These are phyloP conservation scores for Sinocyclocheilus anshuiensis DNA, from an alignment of 2,113 vertebrate species.

Conservation along the genomic window DNA sequence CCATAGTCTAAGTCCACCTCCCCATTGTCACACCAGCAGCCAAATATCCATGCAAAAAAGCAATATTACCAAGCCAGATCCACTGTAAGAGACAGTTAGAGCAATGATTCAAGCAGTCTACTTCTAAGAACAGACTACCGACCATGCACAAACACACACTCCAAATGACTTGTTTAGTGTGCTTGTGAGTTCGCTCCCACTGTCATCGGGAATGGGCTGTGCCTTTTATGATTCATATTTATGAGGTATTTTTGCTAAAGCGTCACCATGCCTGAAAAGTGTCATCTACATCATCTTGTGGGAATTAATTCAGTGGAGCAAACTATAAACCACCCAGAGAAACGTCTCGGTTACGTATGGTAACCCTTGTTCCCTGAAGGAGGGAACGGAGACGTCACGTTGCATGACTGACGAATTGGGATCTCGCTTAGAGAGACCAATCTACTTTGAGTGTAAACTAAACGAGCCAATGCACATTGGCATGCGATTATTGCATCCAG, in stretches of 20 bases:
- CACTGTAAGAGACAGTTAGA: not conserved
- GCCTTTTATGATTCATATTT: not conserved
- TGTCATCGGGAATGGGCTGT: not conserved
- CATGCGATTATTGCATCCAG: no score
- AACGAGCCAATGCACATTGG: no score
- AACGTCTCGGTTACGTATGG: no score
- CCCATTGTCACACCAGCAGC: slow-evolving; percentile 19
- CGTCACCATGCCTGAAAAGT: slow-evolving; percentile 29
- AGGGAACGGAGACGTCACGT: no score
- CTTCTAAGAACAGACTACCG: not conserved
- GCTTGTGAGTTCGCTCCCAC: not conserved
- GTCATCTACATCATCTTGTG: slow-evolving; percentile 27
- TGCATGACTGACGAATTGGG: no score
- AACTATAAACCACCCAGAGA: not conserved
- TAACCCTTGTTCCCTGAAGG: no score
- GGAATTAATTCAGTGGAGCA: slow-evolving; percentile 8
- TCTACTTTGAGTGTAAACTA: no score
- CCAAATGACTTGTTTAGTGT: not conserved
- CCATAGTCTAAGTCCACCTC: slow-evolving; percentile 37
- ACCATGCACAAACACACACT: not conserved
- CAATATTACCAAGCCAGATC: slow-evolving; percentile 4
- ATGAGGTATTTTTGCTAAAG: slow-evolving; percentile 24
- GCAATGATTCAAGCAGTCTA: not conserved
- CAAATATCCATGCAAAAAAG: slow-evolving; percentile 28
- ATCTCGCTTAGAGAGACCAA: no score